These are phyloP conservation scores for Argyresthia albistria DNA, from an alignment of 2,888 invertebrate genomes.

Conservation along the genomic window DNA sequence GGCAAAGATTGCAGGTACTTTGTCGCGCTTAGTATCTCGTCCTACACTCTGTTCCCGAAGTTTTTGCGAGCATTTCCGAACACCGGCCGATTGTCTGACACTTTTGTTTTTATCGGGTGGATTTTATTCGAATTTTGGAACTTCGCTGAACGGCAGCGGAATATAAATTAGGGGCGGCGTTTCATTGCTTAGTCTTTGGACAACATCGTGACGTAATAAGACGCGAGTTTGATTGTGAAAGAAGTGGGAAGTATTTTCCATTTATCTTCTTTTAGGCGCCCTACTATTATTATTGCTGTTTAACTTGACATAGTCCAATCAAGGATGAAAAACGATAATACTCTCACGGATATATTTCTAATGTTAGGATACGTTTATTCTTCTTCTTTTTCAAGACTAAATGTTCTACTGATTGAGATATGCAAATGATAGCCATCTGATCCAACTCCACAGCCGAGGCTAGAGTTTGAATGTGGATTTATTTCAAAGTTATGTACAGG, in stretches of 20 bases:
- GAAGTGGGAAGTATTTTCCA: not conserved
- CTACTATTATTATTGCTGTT: too few relatives aligned
- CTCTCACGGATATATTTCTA: too few relatives aligned
- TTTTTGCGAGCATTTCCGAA: constrained; percentile 9
- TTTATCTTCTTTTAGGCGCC: too few relatives aligned
- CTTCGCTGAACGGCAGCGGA: not conserved
- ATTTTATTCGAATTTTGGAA: constrained; percentile 4
- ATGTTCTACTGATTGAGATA: too few relatives aligned
- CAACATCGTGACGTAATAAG: not conserved
- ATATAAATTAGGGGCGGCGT: not conserved
- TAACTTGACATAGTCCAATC: too few relatives aligned
- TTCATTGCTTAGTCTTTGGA: not conserved
- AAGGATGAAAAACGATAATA: too few relatives aligned
- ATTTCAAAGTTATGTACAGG: too few relatives aligned
- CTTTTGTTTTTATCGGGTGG: constrained; percentile 11
- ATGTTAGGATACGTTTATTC: too few relatives aligned
- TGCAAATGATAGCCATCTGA: too few relatives aligned
- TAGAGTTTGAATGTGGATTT: too few relatives aligned
- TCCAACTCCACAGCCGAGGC: too few relatives aligned
- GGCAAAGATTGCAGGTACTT: constrained; percentile 3
- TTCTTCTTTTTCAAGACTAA: too few relatives aligned
- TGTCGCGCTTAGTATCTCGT: not conserved
- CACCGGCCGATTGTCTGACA: constrained; percentile 12
- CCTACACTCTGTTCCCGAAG: constrained; percentile 7
- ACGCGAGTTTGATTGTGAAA: not conserved